These are phyloP conservation scores for Ormyrus pomaceus DNA, from an alignment of 2,888 invertebrate species.

Conservation along the genomic window DNA sequence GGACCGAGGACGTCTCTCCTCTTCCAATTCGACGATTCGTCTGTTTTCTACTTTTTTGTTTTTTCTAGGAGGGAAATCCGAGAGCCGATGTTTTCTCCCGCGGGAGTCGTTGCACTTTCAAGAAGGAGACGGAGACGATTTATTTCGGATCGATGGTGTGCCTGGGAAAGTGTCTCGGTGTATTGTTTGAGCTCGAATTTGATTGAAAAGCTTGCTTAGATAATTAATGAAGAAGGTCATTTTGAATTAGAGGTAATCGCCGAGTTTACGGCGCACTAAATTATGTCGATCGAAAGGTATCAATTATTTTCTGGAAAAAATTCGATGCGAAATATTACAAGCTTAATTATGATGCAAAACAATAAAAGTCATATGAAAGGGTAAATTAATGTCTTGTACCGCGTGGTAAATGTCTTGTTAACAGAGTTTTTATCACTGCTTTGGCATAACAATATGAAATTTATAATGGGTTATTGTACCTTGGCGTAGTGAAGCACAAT, in stretches of 20 bases:
- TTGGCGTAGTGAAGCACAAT: too few relatives aligned
- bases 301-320: too few relatives aligned
- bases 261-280: neutral
- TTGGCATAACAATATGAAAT: constrained; percentile 4
- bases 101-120: constrained; percentile 1
- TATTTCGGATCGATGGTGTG: neutral
- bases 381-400: too few relatives aligned
- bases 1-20: constrained; percentile 29
- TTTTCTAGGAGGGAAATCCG: neutral
- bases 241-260: neutral
- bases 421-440: neutral
- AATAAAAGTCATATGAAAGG: too few relatives aligned
- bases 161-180: neutral
- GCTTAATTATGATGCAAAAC: too few relatives aligned
- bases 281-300: too few relatives aligned
- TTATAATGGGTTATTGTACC: neutral
- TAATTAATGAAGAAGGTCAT: too few relatives aligned
- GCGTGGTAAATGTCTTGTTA: too few relatives aligned
- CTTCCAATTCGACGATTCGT: constrained; percentile 32
- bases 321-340: too few relatives aligned
- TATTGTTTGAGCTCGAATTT: too few relatives aligned
- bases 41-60: neutral
- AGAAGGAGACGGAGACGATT: neutral
- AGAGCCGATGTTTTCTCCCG: constrained; percentile 3
- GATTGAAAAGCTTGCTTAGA: too few relatives aligned